Evolutionary conservation across 2,113 vertebrate species (phyloP).

Genomic region (Corythoichthys intestinalis): DNA sequence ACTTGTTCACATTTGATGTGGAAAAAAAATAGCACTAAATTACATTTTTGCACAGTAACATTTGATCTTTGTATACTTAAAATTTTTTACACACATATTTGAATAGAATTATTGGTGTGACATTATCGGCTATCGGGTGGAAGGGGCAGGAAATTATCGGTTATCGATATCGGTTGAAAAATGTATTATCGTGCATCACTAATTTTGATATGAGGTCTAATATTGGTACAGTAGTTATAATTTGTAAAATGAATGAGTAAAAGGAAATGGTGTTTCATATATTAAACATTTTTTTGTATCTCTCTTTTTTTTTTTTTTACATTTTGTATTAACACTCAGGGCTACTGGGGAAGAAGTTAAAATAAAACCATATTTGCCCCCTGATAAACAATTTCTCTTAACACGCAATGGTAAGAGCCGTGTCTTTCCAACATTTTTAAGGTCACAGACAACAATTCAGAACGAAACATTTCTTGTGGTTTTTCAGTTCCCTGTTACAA

Average conservation of each 20-base stretch:
- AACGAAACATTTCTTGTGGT: not conserved
- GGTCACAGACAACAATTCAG: not conserved
- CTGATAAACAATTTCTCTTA: constrained; percentile 93
- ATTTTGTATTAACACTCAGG: constrained; percentile 77
- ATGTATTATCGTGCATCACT: too few relatives aligned
- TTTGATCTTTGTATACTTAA: too few relatives aligned
- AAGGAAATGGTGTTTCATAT: not conserved
- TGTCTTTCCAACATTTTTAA: not conserved
- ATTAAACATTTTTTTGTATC: not conserved
- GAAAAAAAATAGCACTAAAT: too few relatives aligned
- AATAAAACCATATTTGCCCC: constrained; percentile 91
- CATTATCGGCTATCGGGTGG: too few relatives aligned
- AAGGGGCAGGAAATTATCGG: too few relatives aligned
- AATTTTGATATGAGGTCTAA: too few relatives aligned
- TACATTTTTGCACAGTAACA: too few relatives aligned
- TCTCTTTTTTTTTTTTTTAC: not conserved
- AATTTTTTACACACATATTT: too few relatives aligned
- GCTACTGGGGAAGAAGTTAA: constrained; percentile 90
- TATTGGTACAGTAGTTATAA: not conserved
- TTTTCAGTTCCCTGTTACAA: constrained; percentile 91
- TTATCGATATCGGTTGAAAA: too few relatives aligned
- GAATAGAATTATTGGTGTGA: too few relatives aligned
- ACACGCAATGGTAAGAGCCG: constrained; percentile 84
- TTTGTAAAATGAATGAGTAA: not conserved
- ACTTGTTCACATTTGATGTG: too few relatives aligned